These are phyloP conservation scores for Macropodus opercularis DNA, from an alignment of 2,797 vertebrate genomes.

Conservation along the genomic window DNA sequence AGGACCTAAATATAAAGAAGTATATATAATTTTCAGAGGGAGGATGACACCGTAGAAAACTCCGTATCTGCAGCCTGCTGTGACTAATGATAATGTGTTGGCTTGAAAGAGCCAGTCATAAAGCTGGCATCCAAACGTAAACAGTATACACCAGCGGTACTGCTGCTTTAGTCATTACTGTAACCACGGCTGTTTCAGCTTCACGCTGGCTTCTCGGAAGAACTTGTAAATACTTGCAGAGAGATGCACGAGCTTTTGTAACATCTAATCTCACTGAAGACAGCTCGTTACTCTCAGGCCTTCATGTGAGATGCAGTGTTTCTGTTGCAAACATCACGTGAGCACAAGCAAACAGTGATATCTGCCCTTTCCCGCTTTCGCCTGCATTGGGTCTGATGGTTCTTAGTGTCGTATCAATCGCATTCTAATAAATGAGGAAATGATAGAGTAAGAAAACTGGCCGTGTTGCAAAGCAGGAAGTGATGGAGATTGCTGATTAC, in stretches of 20 bases:
- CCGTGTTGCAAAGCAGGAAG: not conserved
- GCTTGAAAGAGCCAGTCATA: constrained; percentile 45
- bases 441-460: not conserved
- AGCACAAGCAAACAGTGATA: not conserved
- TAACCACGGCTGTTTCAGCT: constrained; percentile 12
- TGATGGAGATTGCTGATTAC: not conserved
- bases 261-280: not conserved
- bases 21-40: not conserved
- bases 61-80: constrained; percentile 39
- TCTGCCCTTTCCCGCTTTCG: not conserved
- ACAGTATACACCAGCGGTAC: constrained; percentile 22
- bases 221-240: not conserved
- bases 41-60: constrained; percentile 33
- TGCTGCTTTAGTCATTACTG: constrained; percentile 22
- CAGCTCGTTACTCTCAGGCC: not conserved
- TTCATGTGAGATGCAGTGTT: not conserved
- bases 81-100: constrained; percentile 49
- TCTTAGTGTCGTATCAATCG: not conserved
- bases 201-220: not conserved
- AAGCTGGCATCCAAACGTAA: constrained; percentile 45
- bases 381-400: not conserved
- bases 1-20: not conserved
- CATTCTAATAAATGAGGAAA: not conserved
- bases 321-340: not conserved
- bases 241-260: not conserved